Base-by-base conservation (phyloP, 2,888 invertebrate genomes). In the Pristionchus entomophagus region DNA sequence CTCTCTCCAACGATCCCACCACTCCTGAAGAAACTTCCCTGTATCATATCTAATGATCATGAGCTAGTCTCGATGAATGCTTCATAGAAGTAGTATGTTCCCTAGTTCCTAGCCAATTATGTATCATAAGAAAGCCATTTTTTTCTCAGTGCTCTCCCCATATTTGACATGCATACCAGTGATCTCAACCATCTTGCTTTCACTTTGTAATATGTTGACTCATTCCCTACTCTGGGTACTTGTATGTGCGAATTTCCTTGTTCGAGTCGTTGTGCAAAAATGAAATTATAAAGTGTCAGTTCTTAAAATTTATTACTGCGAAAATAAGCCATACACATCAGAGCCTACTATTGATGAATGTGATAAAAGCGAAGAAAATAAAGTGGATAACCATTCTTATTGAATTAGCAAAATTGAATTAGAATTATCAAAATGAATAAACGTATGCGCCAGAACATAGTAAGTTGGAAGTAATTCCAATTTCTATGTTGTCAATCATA, bases 141-240 rank as follows among this genome's bases (percentile, higher is more conserved):
- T 22, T 12, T 51, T 10, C 51, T 51, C 51, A 80, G 49, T 80
- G 51, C 78, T 80, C 45, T 80, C 78, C 12, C 78, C 78, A 80
- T 80, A 80, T 80, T 80, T 80, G 51, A 82, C 45, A 17, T n/a
- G n/a, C n/a, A n/a, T 82, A 82, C 82, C 82, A 56, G 82, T 82
- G 82, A 82, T 82, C 82, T 82, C 73, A 73, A 32, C 41, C 32
- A 38, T 73, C 82, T 38, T 51, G 19, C 49, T 32, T 29, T 51
- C 80, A 29, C 35, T 51, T 59, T 82, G 10, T 82, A 35, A 12
- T 3, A 19, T 51, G 22, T 32, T 80, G 17, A 10, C 32, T 29
- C 51, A 51, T 80, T 80, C 78, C 41, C 49, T 17, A 32, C 51
- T 49, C 78, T 51, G 78, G 78, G 78, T 80, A 51, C 26, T 29